phyloP scores from a whole-genome alignment of 92 coral and sea anemone species.

The Porites divaricata region DNA sequence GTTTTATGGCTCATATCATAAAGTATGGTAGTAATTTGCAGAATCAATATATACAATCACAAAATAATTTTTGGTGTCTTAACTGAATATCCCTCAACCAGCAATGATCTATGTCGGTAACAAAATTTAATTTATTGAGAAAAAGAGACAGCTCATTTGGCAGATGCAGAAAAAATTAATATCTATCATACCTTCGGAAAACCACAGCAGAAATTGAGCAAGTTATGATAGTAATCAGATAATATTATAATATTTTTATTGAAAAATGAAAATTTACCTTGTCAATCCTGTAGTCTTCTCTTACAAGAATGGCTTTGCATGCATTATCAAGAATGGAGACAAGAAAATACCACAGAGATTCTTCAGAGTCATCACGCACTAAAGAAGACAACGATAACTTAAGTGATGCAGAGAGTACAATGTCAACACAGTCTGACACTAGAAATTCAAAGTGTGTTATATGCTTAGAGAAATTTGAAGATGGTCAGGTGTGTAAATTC shows the following conservation, averaged over 20 bases:
- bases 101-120: too few species aligned
- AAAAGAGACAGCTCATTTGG: too few species aligned
- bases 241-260: not conserved
- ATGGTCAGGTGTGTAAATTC: constrained; percentile 84
- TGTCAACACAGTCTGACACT: constrained; percentile 39
- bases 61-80: too few species aligned
- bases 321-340: constrained; percentile 99
- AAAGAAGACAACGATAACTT: constrained; percentile 51
- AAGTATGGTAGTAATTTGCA: too few species aligned
- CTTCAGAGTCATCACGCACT: constrained; percentile 43
- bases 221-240: too few species aligned
- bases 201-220: too few species aligned
- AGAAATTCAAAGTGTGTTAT: constrained; percentile 84
- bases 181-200: too few species aligned
- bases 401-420: constrained; percentile 66
- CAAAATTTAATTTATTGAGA: too few species aligned
- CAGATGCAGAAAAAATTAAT: too few species aligned
- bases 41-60: too few species aligned
- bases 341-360: constrained; percentile 71
- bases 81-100: too few species aligned
- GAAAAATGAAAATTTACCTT: not conserved
- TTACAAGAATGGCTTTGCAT: constrained; percentile 97
- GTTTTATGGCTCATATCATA: too few species aligned
- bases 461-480: constrained; percentile 92
- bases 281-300: constrained; percentile 70